Conservation (phyloP, 2,113 vertebrate species). For the Siniperca chuatsi region DNA sequence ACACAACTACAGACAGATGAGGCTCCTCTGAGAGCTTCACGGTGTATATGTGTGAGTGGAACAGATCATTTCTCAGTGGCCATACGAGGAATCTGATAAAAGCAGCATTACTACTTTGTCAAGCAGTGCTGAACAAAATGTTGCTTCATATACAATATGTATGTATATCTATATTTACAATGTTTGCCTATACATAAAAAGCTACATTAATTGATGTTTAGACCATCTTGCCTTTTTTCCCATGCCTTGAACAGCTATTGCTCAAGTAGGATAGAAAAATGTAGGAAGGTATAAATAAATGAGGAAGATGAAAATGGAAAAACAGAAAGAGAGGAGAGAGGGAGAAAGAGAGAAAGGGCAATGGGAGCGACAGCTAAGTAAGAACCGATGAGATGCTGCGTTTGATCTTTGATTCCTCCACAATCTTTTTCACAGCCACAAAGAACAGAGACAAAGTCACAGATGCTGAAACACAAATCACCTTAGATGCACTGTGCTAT, state of each 20-base stretch:
- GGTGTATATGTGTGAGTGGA: conserved; percentile 46
- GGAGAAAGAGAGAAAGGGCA: conserved; percentile 17
- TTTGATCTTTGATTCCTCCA: conserved; percentile 60
- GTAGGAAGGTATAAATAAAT: conserved; percentile 58
- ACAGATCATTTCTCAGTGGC: conserved; percentile 58
- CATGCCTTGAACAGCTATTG: conserved; percentile 11
- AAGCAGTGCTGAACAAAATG: conserved; percentile 43
- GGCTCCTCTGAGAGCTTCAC: conserved; percentile 56
- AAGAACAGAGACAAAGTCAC: conserved; percentile 48
- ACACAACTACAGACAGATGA: conserved; percentile 67
- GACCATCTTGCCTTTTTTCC: background rate
- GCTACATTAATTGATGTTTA: background rate
- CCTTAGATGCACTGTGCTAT: conserved; percentile 20
- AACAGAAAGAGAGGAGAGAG: conserved; percentile 2
- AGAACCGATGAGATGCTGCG: conserved; percentile 24
- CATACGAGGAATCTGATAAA: conserved; percentile 55
- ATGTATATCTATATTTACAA: background rate
- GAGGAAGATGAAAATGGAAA: conserved; percentile 30
- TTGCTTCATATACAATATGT: background rate
- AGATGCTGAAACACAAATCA: conserved; percentile 47
- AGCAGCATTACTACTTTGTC: conserved; percentile 39
- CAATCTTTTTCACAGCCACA: conserved; percentile 18
- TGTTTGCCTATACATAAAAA: background rate
- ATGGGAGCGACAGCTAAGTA: conserved; percentile 38
- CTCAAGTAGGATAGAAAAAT: conserved; percentile 29